These are phyloP conservation scores for Cryptophagus acutangulus DNA, from an alignment of 2,888 invertebrate genomes.

Conservation along the genomic window DNA sequence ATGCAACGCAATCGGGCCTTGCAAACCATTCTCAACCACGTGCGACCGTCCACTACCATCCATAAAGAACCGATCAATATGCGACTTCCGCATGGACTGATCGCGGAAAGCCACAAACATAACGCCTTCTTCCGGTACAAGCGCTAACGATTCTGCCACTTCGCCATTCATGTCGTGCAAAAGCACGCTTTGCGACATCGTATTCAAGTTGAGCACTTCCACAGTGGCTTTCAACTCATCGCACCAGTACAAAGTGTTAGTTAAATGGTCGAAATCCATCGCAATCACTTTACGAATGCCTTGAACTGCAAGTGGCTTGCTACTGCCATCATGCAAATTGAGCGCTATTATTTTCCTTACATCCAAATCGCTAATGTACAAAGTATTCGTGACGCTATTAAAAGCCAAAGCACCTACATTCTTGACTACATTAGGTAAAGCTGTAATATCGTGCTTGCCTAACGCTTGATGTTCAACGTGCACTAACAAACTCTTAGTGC, in stretches of 20 bases:
- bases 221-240: slow-evolving; percentile 60
- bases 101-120: slow-evolving; percentile 59
- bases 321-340: slow-evolving; percentile 37
- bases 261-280: slow-evolving; percentile 63
- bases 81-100: slow-evolving; percentile 33
- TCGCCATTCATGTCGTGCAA: slow-evolving; percentile 56
- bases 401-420: slow-evolving; percentile 64
- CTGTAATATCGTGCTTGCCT: slow-evolving; percentile 58
- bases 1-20: slow-evolving; percentile 53
- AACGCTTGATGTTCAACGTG: slow-evolving; percentile 61
- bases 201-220: slow-evolving; percentile 61
- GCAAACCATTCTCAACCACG: slow-evolving; percentile 43
- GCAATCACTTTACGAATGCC: slow-evolving; percentile 52
- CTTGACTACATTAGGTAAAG: slow-evolving; percentile 43
- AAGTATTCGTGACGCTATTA: slow-evolving; percentile 53
- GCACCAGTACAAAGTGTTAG: slow-evolving; percentile 69
- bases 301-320: slow-evolving; percentile 40
- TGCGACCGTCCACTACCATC: slow-evolving; percentile 57
- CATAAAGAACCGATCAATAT: slow-evolving; percentile 65
- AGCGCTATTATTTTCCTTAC: slow-evolving; percentile 48
- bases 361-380: slow-evolving; percentile 52
- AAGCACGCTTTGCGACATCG: slow-evolving; percentile 55
- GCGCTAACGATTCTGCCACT: slow-evolving; percentile 62
- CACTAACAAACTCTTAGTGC: slow-evolving; percentile 54
- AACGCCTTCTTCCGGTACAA: slow-evolving; percentile 61